Conservation (phyloP, 2,888 invertebrate species). For the Ormyrus rosae region DNA sequence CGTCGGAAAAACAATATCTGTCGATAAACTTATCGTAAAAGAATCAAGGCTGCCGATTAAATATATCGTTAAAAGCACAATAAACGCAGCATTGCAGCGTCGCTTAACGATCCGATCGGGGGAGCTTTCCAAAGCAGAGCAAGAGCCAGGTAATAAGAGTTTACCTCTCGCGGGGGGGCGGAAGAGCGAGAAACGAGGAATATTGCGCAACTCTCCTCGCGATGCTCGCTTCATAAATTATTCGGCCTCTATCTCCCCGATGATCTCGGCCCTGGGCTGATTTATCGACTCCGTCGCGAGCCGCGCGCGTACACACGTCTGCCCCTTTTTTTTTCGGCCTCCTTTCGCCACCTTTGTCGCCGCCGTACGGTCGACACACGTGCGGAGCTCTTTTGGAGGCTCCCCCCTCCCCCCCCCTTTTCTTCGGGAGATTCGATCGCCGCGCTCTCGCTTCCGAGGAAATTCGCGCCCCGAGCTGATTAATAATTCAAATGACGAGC, state of each 20-base stretch:
- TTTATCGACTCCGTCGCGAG: constrained; percentile 15
- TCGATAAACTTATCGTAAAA: too few relatives aligned
- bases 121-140: too few relatives aligned
- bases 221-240: constrained; percentile 32
- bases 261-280: constrained; percentile 17
- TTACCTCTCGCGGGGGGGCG: neutral
- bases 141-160: constrained; percentile 18
- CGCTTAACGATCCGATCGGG: too few relatives aligned
- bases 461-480: too few relatives aligned
- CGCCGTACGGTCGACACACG: neutral
- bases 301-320: neutral
- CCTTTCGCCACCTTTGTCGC: constrained; percentile 18
- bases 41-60: too few relatives aligned
- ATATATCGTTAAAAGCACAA: too few relatives aligned
- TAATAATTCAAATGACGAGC: too few relatives aligned
- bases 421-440: neutral
- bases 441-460: neutral
- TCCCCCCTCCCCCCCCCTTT: neutral
- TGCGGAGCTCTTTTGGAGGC: neutral
- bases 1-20: too few relatives aligned
- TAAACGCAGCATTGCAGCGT: too few relatives aligned
- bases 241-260: constrained; percentile 19
- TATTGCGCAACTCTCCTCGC: neutral
- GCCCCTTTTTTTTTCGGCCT: constrained; percentile 14
- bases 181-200: too few relatives aligned